Evolutionary conservation across 2,888 invertebrate genomes (phyloP).

Genomic region (Andrena dorsata): DNA sequence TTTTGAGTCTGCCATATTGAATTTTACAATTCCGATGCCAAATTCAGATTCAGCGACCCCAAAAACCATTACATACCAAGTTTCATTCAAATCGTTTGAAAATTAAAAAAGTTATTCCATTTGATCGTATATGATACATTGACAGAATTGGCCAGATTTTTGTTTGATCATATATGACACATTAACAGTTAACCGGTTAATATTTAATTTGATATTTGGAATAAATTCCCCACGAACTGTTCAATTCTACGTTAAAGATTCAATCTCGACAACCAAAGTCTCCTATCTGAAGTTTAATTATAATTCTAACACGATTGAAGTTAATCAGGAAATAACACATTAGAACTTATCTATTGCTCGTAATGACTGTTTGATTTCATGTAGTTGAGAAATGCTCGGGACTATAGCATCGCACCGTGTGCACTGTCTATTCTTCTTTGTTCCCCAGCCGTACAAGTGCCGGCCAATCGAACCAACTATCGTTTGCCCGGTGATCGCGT

Average conservation of each 20-base stretch:
- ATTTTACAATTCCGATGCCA: too few relatives aligned
- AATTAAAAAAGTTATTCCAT: too few relatives aligned
- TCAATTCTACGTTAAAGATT: neutral
- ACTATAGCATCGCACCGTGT: neutral
- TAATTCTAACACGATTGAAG: neutral
- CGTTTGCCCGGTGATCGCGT: slow-evolving; percentile 24
- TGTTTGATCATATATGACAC: too few relatives aligned
- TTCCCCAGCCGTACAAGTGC: neutral
- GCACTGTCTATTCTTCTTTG: slow-evolving; percentile 12
- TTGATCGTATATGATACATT: too few relatives aligned
- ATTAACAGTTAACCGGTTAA: too few relatives aligned
- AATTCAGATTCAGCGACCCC: too few relatives aligned
- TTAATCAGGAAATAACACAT: too few relatives aligned
- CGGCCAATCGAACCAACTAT: slow-evolving; percentile 13
- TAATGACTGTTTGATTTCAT: neutral
- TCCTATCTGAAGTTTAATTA: neutral
- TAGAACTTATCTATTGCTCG: neutral
- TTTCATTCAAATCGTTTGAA: too few relatives aligned
- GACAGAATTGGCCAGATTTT: too few relatives aligned
- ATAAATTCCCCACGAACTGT: neutral
- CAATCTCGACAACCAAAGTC: neutral
- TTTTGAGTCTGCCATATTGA: too few relatives aligned
- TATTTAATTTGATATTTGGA: neutral
- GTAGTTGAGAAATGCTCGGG: neutral
- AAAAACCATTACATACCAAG: too few relatives aligned